Evolutionary conservation across 2,888 invertebrate species (phyloP), one percentile per base, ranked within the genome.

Genomic region (Axea sp.): DNA sequence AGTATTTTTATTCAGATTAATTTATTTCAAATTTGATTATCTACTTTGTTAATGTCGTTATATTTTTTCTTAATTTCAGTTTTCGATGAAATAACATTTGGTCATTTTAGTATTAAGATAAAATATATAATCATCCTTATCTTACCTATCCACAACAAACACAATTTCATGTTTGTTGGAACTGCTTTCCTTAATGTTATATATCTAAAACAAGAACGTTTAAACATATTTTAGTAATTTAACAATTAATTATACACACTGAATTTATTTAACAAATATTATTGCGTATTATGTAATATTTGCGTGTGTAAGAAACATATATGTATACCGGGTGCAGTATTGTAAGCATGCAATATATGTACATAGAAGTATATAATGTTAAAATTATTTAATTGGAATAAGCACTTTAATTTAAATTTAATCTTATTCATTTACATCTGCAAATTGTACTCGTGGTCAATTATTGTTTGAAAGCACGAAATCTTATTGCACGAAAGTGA

Each of bases 61-160:
- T n/a, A n/a, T n/a, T n/a, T n/a, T n/a, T n/a, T n/a, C n/a, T n/a
- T n/a, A n/a, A n/a, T n/a, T n/a, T n/a, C n/a, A n/a, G n/a, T n/a
- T n/a, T n/a, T n/a, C n/a, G n/a, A n/a, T n/a, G n/a, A n/a, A n/a
- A n/a, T n/a, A n/a, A n/a, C n/a, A n/a, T 14, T 33, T 5, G 8
- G 3, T 8, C 15, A 1, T 17, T 37, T 9, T 17, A 37, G 11
- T 19, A 17, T 3, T 8, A 37, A 17, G 17, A 17, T 8, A 1
- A 1, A 15, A 41, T 28, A 8, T 1, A 30, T 39, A 41, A 19
- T 37, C 39, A 55, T 57, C 19, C 9, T 43, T 30, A 24, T 57
- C 84, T 83, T 78, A 86, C 86, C 85, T 78, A 84, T 84, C 82
- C 80, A 81, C 78, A 85, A 79, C 78, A 83, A 81, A 82, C 82